These are phyloP conservation scores for Zosterops borbonicus DNA, from an alignment of 2,113 vertebrate genomes.

Conservation along the genomic window DNA sequence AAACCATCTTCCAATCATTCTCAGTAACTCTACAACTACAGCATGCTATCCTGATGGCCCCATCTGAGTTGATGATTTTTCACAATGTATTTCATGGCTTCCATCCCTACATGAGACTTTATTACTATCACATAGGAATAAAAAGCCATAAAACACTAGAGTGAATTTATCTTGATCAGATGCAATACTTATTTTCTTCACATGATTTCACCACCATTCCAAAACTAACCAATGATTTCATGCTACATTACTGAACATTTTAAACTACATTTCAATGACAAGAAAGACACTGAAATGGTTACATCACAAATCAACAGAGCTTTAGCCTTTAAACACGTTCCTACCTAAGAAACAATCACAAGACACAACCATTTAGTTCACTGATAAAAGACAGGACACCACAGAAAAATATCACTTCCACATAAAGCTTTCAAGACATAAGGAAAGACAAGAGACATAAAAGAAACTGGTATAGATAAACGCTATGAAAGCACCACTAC, in stretches of 20 bases:
- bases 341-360: slow-evolving; percentile 75
- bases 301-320: slow-evolving; percentile 78
- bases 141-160: slow-evolving; percentile 99
- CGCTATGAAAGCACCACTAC: slow-evolving; percentile 53
- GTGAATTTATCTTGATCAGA: slow-evolving; percentile 89
- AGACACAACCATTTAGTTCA: slow-evolving; percentile 74
- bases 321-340: slow-evolving; percentile 73
- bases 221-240: slow-evolving; percentile 83
- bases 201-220: slow-evolving; percentile 83
- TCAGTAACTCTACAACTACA: slow-evolving; percentile 71
- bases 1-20: slow-evolving; percentile 63
- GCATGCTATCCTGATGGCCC: slow-evolving; percentile 79
- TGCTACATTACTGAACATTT: slow-evolving; percentile 80
- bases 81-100: slow-evolving; percentile 99
- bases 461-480: slow-evolving; percentile 63
- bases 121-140: slow-evolving; percentile 99
- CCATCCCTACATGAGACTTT: slow-evolving; percentile 97
- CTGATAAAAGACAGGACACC: slow-evolving; percentile 77
- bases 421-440: slow-evolving; percentile 76
- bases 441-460: slow-evolving; percentile 75
- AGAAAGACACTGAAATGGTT: slow-evolving; percentile 76
- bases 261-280: slow-evolving; percentile 78
- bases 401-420: slow-evolving; percentile 75
- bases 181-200: slow-evolving; percentile 85
- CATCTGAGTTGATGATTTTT: slow-evolving; percentile 88